A percentile compares a stretch with the other conserved stretches of the same genome.
Evolutionary conservation across 2,113 vertebrate genomes (phyloP).

Genomic region (Oryzias javanicus): DNA sequence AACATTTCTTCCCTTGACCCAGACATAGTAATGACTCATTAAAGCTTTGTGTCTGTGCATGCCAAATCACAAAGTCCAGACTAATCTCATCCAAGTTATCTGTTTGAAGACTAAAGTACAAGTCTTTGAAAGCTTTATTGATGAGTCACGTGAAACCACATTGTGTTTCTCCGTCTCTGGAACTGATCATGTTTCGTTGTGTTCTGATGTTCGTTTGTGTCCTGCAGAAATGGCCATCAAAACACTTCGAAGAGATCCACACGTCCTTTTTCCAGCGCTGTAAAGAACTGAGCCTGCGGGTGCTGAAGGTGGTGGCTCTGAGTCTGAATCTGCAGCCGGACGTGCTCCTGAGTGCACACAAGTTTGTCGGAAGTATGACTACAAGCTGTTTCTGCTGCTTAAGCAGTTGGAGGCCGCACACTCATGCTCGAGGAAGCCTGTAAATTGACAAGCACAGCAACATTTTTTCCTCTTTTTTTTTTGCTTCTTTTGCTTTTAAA

Average conservation of each 20-base stretch:
- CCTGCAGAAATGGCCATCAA: constrained; percentile 71
- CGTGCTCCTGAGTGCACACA: constrained; percentile 66
- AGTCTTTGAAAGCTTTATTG: too few relatives aligned
- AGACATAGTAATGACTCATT: constrained; percentile 61
- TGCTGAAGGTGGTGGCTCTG: constrained; percentile 69
- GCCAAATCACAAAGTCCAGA: neutral
- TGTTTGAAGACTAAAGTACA: constrained; percentile 13
- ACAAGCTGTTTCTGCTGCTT: too few relatives aligned
- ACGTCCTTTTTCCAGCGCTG: constrained; percentile 66
- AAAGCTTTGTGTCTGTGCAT: neutral
- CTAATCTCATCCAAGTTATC: neutral
- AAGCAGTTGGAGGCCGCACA: too few relatives aligned
- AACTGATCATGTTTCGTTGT: too few relatives aligned
- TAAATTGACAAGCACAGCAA: too few relatives aligned
- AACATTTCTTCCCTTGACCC: constrained; percentile 43
- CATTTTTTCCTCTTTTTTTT: too few relatives aligned
- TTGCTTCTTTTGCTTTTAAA: too few relatives aligned
- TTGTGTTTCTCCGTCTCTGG: too few relatives aligned
- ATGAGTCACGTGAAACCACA: too few relatives aligned
- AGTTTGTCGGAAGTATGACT: constrained; percentile 64
- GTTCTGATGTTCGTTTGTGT: neutral
- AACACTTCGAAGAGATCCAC: constrained; percentile 55
- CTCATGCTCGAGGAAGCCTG: too few relatives aligned
- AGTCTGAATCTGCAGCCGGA: constrained; percentile 64
- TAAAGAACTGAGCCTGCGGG: constrained; percentile 62